Evolutionary conservation across 2,797 vertebrate genomes (phyloP), one percentile per base, ranked within the genome.

Genomic region (Gallinago solitaria): DNA sequence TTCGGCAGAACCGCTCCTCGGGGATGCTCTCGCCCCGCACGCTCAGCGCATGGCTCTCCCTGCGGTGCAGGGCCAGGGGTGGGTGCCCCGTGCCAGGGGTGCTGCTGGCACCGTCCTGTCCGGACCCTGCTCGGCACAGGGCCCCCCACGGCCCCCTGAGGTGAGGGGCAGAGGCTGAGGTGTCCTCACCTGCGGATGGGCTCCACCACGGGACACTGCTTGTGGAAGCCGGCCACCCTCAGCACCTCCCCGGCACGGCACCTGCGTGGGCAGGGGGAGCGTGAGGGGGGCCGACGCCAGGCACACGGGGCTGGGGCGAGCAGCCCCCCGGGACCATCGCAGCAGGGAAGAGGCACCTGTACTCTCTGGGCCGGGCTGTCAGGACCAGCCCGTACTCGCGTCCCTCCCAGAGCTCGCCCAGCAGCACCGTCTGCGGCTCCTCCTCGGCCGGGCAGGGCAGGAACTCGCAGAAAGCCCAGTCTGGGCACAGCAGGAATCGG

Each of bases 401-500:
- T 30, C 98, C 98, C 89, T 98, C 96, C 97, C 97, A 97, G 95
- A 99, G 98, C 88, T 99, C 98, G 43, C 98, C 98, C 98, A 99
- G 98, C 78, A 99, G 98, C 95, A 98, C 59, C 0, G 98, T 98
- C 64, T 0, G 97, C 73, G 5, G 88, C 59, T 98, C 97, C 56
- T 97, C 98, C 91, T 88, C 95, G 50, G 98, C 96, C 0, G 98
- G 98, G 68, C 70, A 82, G 41, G 92, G 92, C 90, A 99, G 98
- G 96, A 99, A 99, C 97, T 99, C 99, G 1, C 96, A 98, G 96
- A 99, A 99, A 96, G 98, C 99, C 74, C 98, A 98, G 27, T 98
- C 98, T 4, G 99, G 99, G 87, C 98, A 98, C 71, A 99, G 98
- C 82, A 99, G 87, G 95, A 99, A 99, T n/a, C 87, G 97, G 21